Base-by-base conservation (phyloP, 2,888 invertebrate genomes). In the Adela reaumurella region DNA sequence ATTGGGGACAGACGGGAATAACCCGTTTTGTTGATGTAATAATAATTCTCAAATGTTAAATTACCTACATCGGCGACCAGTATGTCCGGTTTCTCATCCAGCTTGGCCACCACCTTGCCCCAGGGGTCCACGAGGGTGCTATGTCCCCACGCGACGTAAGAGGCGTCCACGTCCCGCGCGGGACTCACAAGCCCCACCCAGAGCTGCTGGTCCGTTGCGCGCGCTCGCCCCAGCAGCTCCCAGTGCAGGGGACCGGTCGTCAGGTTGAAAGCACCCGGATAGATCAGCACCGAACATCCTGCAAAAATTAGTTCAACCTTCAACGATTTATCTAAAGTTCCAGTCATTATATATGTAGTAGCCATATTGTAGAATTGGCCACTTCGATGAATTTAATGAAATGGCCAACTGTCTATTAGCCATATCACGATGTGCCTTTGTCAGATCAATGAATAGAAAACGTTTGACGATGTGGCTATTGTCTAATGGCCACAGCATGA, bases 191-290 rank as follows among this genome's bases (percentile, higher is more conserved):
- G 84, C 18, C 89, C 92, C 41, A 95, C 90, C 77, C 86, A 98
- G 45, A 94, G 72, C 76, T 97, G 96, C 66, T 92, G 90, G 73
- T 97, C 97, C 28, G 87, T 80, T 29, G 97, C 96, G 46, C 97
- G 81, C 0, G 87, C 83, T 45, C 91, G 82, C 51, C 87, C 88
- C 17, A 97, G 74, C 3, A 94, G 67, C 62, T 94, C 90, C 95
- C 96, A 98, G 69, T 97, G 97, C 49, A 87, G 74, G 0, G 96
- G 95, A 0, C 97, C 97, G 0, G 97, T 97, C 1, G 93, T 94
- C 91, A 92, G 92, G 70, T 95, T 97, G 70, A 97, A 97, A 1
- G 97, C 96, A 19, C 90, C 96, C 1, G 97, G 97, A 74, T 95
- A 97, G 19, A 97, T 74, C 20, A 97, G 70, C 58, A 97, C 67